phyloP scores from a whole-genome alignment of 2,797 vertebrate species.

The Netta rufina region DNA sequence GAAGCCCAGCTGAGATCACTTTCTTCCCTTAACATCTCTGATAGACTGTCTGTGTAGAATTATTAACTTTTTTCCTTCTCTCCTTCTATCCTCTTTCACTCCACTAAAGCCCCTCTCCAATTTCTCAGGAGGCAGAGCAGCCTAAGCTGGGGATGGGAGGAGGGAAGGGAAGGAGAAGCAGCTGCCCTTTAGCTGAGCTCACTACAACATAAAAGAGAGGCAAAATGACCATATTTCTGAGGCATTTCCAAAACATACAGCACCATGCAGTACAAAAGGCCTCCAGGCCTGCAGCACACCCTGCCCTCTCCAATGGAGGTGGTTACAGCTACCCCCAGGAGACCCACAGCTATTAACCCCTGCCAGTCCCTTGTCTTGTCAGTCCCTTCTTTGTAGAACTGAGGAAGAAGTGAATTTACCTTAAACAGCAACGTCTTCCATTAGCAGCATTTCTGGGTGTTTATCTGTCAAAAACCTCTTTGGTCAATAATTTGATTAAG shows the following conservation, averaged over 20 bases:
- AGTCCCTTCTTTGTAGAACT: background rate
- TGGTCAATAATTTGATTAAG: background rate
- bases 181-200: constrained; percentile 1
- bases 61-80: constrained; percentile 43
- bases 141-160: background rate
- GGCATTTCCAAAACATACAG: constrained; percentile 35
- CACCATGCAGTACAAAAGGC: background rate
- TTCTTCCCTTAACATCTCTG: constrained; percentile 12
- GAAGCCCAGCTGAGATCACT: constrained; percentile 56
- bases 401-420: background rate
- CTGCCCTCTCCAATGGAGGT: background rate
- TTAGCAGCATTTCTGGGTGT: background rate
- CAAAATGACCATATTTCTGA: constrained; percentile 1
- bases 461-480: background rate
- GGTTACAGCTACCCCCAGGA: background rate
- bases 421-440: background rate
- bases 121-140: constrained; percentile 61
- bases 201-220: constrained; percentile 11
- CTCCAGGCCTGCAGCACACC: background rate
- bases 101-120: constrained; percentile 19
- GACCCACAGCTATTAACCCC: background rate
- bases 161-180: constrained; percentile 12
- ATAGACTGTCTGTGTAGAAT: constrained; percentile 42
- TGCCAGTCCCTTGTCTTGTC: background rate
- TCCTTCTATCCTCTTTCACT: constrained; percentile 34